phyloP scores from a whole-genome alignment of 2,888 invertebrate species.

The Hylaea fasciaria region DNA sequence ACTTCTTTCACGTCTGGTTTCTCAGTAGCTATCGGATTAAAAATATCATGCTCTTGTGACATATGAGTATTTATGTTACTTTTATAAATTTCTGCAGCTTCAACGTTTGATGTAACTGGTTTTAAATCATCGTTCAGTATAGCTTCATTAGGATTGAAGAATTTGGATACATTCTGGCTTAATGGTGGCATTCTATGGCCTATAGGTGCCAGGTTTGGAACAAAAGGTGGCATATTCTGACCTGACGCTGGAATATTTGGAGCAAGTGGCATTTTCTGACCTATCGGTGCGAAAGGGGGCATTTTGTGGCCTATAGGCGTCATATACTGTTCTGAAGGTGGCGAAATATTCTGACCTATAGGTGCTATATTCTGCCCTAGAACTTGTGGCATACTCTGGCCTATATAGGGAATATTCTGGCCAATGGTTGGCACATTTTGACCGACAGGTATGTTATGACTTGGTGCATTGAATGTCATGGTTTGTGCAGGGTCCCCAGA shows the following conservation, averaged over 20 bases:
- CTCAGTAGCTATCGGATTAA: slow-evolving; percentile 36
- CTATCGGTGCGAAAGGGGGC: not conserved
- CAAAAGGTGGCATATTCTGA: slow-evolving; percentile 21
- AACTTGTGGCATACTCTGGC: slow-evolving; percentile 2
- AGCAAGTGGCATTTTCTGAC: slow-evolving; percentile 3
- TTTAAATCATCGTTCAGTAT: slow-evolving; percentile 6
- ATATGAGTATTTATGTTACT: slow-evolving; percentile 25
- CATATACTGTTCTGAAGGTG: slow-evolving; percentile 34
- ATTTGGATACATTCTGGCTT: slow-evolving; percentile 41
- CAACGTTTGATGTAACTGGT: slow-evolving; percentile 6
- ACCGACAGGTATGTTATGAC: slow-evolving; percentile 9
- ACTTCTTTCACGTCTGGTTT: slow-evolving; percentile 10
- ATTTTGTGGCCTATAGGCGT: slow-evolving; percentile 4
- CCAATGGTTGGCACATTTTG: slow-evolving; percentile 14
- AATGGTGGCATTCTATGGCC: slow-evolving; percentile 19
- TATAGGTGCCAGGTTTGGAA: slow-evolving; percentile 4
- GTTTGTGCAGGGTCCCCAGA: slow-evolving; percentile 63
- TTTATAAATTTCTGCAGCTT: slow-evolving; percentile 25
- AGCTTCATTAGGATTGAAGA: slow-evolving; percentile 42
- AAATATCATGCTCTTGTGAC: slow-evolving; percentile 41
- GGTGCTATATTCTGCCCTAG: slow-evolving; percentile 19
- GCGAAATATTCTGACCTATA: slow-evolving; percentile 29
- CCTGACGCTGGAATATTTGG: slow-evolving; percentile 15
- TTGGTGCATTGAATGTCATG: slow-evolving; percentile 35
- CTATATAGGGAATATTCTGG: slow-evolving; percentile 7